Evolutionary conservation across 2,888 invertebrate genomes (phyloP), one percentile per base, ranked within the genome.

Genomic region (Cylloceria caligata): DNA sequence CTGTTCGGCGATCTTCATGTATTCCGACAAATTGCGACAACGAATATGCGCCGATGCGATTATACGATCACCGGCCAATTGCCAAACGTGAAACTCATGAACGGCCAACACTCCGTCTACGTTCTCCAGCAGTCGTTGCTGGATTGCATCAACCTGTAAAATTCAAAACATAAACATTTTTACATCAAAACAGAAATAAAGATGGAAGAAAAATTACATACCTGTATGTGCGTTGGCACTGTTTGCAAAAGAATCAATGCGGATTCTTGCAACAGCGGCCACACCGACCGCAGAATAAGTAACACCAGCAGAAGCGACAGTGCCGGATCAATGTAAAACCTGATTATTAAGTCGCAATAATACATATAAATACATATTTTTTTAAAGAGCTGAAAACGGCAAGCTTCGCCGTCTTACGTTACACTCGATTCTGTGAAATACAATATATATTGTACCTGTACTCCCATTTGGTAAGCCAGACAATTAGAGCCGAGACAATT

Each of bases 41-140:
- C 97, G 96, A 90, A 99, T 98, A 92, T 99, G 99, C 4, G 99
- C 99, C 13, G 99, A 98, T 69, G 99, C 99, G 86, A 99, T 99
- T 86, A 99, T 99, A 86, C 98, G 95, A 93, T 98, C 98, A 0
- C 99, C 99, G 45, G 99, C 98, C 87, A 99, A 94, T 93, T 99
- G 99, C 99, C 99, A 99, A 9, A 99, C 98, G 92, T 99, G 99
- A 92, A 99, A 98, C 93, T 99, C 99, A 91, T 99, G 99, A 0
- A 99, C 98, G 0, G 98, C 99, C 73, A 98, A 93, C 24, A 99
- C 98, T 0, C 99, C 99, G 89, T 98, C 98, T 30, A 99, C 97
- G 90, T 97, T 97, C 89, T 97, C 96, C 82, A 98, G 92, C 57
- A 99, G 93, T 84, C 98, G 95, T 88, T 97, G 95, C 92, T 98